These are phyloP conservation scores for Hecatera dysodea DNA, from an alignment of 2,888 invertebrate genomes.

Conservation along the genomic window DNA sequence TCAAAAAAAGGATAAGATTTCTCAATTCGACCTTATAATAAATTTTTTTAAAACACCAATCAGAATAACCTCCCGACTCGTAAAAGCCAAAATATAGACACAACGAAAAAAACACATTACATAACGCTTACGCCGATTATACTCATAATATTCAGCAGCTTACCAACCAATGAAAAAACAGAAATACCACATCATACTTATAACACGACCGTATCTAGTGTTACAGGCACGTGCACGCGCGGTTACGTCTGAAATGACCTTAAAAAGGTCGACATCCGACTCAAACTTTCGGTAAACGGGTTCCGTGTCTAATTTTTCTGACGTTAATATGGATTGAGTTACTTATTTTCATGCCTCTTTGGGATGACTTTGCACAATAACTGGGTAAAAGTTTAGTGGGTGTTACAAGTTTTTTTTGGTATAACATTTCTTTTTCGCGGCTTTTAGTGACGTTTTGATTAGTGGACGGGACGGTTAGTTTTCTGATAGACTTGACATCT, in stretches of 20 bases:
- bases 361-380: conserved; percentile 54
- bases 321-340: conserved; percentile 58
- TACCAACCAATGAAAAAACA: conserved; percentile 50
- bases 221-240: conserved; percentile 60
- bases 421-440: conserved; percentile 21
- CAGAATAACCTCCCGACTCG: too few species aligned
- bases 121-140: conserved; percentile 22
- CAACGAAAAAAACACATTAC: not conserved
- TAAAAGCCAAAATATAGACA: not conserved
- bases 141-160: conserved; percentile 13
- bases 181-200: conserved; percentile 47
- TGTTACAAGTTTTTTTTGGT: conserved; percentile 31
- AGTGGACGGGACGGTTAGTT: not conserved
- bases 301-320: conserved; percentile 58
- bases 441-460: conserved; percentile 26
- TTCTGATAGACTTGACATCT: not conserved
- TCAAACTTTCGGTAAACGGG: conserved; percentile 46
- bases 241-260: conserved; percentile 66
- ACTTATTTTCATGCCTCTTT: conserved; percentile 52
- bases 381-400: conserved; percentile 33
- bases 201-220: conserved; percentile 52
- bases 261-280: conserved; percentile 52
- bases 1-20: too few species aligned
- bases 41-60: not conserved
- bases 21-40: too few species aligned